These are phyloP conservation scores for Notolabrus celidotus DNA, from an alignment of 2,797 vertebrate genomes.

Conservation along the genomic window DNA sequence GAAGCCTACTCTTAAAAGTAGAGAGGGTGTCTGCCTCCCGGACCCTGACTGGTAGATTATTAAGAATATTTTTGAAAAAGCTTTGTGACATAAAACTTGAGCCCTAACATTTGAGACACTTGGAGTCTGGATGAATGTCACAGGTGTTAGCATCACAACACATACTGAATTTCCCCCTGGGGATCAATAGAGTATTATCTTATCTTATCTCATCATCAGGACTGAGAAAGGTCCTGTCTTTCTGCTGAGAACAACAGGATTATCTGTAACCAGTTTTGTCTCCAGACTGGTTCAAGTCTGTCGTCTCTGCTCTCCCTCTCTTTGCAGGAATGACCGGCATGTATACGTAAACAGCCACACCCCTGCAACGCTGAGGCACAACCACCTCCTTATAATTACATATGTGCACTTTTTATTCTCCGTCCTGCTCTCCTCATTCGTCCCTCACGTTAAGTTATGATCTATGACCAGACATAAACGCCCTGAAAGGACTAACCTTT, in stretches of 20 bases:
- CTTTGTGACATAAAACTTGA: too few relatives aligned
- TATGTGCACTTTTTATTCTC: accelerated
- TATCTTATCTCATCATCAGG: too few relatives aligned
- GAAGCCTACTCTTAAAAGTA: too few relatives aligned
- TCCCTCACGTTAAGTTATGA: neutral
- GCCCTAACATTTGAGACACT: too few relatives aligned
- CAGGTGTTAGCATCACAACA: too few relatives aligned
- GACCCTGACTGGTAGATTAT: too few relatives aligned
- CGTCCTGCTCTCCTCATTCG: neutral
- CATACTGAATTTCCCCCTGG: too few relatives aligned
- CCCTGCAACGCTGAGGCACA: slow-evolving; percentile 22
- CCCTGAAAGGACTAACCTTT: neutral
- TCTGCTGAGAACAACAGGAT: neutral
- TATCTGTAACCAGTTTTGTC: neutral
- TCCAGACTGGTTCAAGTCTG: neutral
- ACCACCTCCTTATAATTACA: slow-evolving; percentile 20
- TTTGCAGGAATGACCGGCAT: slow-evolving; percentile 59
- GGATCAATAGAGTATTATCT: too few relatives aligned
- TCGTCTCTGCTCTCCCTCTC: slow-evolving; percentile 29
- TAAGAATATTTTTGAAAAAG: too few relatives aligned
- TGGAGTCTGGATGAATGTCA: too few relatives aligned
- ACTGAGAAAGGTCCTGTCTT: neutral
- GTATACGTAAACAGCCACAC: slow-evolving; percentile 3
- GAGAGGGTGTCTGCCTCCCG: too few relatives aligned
- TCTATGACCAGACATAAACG: neutral